A percentile compares a stretch with the other conserved stretches of the same genome.
Evolutionary conservation across 2,797 vertebrate species (phyloP).

Genomic region (Liparis tanakae): DNA sequence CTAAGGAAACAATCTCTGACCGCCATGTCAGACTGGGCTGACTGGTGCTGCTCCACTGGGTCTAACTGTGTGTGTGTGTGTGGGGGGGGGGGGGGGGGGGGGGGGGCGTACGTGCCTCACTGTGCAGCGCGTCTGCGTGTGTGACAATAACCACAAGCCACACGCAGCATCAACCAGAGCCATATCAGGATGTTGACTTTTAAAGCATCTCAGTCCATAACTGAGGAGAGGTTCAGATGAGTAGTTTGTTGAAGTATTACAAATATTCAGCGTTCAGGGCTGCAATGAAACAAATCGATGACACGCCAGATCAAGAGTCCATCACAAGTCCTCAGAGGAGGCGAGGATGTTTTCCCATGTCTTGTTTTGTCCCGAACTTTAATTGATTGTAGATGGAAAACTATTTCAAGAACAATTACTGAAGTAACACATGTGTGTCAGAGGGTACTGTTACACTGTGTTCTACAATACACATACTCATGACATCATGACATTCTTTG

Average conservation of each 20-base stretch:
- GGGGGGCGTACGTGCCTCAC: conserved; percentile 17
- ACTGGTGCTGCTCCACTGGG: conserved; percentile 11
- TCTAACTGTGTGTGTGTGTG: neutral
- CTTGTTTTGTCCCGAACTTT: neutral
- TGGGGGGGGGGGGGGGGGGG: no score
- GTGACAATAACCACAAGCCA: neutral
- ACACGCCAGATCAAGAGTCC: neutral
- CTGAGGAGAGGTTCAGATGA: neutral
- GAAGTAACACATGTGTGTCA: neutral
- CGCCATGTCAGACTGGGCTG: conserved; percentile 31
- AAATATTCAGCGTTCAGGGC: neutral
- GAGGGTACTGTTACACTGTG: no score
- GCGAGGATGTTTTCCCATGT: neutral
- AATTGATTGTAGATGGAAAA: no score
- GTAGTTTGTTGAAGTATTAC: neutral
- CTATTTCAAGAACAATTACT: no score
- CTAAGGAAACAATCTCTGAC: conserved; percentile 26
- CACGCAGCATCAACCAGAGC: conserved; percentile 35
- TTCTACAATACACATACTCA: neutral
- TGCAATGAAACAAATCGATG: neutral
- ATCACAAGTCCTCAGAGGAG: neutral
- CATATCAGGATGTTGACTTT: conserved; percentile 37
- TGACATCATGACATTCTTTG: neutral
- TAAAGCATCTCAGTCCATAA: conserved; percentile 4
- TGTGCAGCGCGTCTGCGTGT: neutral